These are phyloP conservation scores for Oenanthe melanoleuca DNA, from an alignment of 2,113 vertebrate species.

Conservation along the genomic window DNA sequence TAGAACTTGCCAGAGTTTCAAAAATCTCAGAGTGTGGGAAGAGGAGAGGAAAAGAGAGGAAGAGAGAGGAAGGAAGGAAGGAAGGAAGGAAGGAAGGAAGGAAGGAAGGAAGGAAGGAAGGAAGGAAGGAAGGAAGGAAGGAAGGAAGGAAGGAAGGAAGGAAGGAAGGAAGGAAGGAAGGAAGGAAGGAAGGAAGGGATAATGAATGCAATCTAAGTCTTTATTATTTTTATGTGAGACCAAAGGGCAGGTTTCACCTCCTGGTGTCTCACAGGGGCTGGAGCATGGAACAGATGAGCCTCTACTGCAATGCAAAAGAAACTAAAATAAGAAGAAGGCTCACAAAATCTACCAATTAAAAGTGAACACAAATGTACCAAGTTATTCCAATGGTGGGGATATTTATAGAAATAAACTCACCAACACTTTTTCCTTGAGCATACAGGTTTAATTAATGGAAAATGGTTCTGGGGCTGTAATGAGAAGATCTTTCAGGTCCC, in stretches of 20 bases:
- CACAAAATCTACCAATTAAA: neutral
- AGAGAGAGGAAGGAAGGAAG: no score
- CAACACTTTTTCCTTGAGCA: neutral
- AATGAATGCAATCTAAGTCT: no score
- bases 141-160: no score
- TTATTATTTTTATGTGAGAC: no score
- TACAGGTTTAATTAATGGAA: neutral
- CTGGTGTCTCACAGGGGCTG: neutral
- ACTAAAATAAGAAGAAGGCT: neutral
- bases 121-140: no score
- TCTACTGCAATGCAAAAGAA: neutral
- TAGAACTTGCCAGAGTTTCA: neutral
- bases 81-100: rapidly evolving
- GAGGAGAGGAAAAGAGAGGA: no score
- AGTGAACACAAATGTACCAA: neutral
- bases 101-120: no score
- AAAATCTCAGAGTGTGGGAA: neutral
- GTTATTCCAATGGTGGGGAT: neutral
- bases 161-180: no score
- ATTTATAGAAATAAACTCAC: neutral
- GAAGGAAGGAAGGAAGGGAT: no score
- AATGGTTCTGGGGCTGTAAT: neutral
- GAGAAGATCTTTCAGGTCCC: neutral
- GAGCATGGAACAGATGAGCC: neutral
- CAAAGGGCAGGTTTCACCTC: neutral